phyloP scores from a whole-genome alignment of 2,113 vertebrate species.

The Tyrannus savana region DNA sequence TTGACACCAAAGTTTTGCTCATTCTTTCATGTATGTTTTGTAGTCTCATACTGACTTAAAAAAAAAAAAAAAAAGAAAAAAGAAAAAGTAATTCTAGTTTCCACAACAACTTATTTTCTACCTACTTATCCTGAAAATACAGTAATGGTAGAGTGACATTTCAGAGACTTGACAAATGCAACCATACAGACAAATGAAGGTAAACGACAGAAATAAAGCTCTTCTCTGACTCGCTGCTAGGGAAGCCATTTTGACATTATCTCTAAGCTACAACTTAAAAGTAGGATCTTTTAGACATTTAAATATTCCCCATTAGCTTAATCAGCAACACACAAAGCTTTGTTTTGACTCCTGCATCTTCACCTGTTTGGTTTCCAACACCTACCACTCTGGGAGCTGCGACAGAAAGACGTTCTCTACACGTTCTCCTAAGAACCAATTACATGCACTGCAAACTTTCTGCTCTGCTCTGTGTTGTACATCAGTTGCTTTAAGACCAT shows the following conservation, averaged over 20 bases:
- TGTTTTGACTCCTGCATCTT: constrained; percentile 36
- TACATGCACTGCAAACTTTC: constrained; percentile 58
- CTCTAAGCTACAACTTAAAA: not conserved
- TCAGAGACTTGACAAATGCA: not conserved
- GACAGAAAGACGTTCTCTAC: not conserved
- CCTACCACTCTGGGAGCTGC: not conserved
- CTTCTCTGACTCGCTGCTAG: not conserved
- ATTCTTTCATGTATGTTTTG: not conserved
- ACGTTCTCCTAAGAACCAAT: constrained; percentile 14
- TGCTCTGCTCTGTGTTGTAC: constrained; percentile 24
- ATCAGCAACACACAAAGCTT: not conserved
- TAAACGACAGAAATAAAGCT: not conserved
- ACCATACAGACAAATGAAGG: not conserved
- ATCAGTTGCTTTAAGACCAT: constrained; percentile 42
- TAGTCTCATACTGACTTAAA: not conserved
- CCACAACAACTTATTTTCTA: not conserved
- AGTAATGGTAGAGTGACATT: not conserved
- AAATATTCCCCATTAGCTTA: not conserved
- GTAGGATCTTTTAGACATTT: not conserved
- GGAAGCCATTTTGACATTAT: constrained; percentile 21
- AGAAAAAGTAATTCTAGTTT: not conserved
- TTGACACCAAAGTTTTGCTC: not conserved
- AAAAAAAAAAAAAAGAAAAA: not conserved
- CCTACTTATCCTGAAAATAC: not conserved
- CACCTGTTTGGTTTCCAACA: constrained; percentile 61